Percentiles rank a stretch among this genome's conserved stretches.
Conservation (phyloP, 1,140 invertebrate genomes). For the Pogonomyrmex barbatus region DNA sequence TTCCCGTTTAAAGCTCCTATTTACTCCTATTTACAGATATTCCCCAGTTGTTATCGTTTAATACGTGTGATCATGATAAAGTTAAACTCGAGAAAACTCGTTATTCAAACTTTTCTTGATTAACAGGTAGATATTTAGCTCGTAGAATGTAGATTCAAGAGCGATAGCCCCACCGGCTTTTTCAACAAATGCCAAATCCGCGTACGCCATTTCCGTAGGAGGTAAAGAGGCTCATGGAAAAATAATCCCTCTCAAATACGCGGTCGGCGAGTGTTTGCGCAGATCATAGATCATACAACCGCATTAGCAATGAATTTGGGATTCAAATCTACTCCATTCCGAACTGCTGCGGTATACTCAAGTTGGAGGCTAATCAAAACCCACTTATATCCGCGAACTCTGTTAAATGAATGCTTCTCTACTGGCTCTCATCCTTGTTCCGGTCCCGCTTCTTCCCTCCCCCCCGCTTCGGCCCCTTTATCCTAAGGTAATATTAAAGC, state of each 20-base stretch:
- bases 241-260: slow-evolving; percentile 41
- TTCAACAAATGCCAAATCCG: not conserved
- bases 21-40: not conserved
- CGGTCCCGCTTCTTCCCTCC: not conserved
- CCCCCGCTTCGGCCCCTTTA: not conserved
- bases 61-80: not conserved
- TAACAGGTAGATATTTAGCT: slow-evolving; percentile 21
- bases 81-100: not conserved
- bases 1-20: not conserved
- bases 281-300: slow-evolving; percentile 64
- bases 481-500: slow-evolving; percentile 70
- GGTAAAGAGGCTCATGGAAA: slow-evolving; percentile 24
- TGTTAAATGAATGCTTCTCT: slow-evolving; percentile 66
- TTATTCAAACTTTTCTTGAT: slow-evolving; percentile 1
- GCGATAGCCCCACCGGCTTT: not conserved
- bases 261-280: slow-evolving; percentile 33
- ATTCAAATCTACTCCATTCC: slow-evolving; percentile 71
- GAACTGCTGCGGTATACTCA: slow-evolving; percentile 58
- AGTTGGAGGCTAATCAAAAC: slow-evolving; percentile 75
- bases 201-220: not conserved
- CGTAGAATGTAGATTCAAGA: not conserved
- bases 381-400: slow-evolving; percentile 73
- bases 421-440: slow-evolving; percentile 42
- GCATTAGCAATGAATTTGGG: slow-evolving; percentile 72
- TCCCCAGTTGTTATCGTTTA: not conserved